Evolutionary conservation across 2,113 vertebrate genomes (phyloP), one percentile per base, ranked within the genome.

Genomic region (Dicerorhinus sumatrensis): DNA sequence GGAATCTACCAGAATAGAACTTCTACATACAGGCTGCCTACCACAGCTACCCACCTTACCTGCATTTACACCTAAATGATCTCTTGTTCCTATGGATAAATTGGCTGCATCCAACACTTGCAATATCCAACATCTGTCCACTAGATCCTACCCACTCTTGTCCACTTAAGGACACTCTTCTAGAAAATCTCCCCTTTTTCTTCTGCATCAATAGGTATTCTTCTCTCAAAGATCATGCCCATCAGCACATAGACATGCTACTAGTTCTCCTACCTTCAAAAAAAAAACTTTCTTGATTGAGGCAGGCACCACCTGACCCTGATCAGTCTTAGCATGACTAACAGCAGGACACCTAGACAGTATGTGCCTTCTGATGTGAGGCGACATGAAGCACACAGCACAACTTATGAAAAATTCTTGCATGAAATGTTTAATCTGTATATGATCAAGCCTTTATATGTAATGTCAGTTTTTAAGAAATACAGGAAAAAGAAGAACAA

Each of bases 401-500:
- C 63, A 10, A 39, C 13, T 29, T 56, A 17, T 2, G 25, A 85
- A 84, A 79, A 80, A 48, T 21, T 69, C 39, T 82, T 60, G 27
- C 16, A 62, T 20, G 27, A 81, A 29, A 79, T 86, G 2, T 81
- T 56, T 62, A 69, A 85, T 33, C 31, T 79, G 42, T 23, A 13
- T 39, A 58, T 67, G 42, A 58, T 42, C 54, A 60, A 89, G 23
- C 10, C 20, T 73, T 86, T n/a, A 77, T 25, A 69, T 2, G 7
- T 11, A 58, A 85, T 82, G 69, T 1, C n/a, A 94, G 62, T 46
- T 80, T 87, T 73, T 58, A 80, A 25, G 8, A 97, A 80, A 80
- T 48, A 63, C 16, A n/a, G 12, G 91, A 79, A 48, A 95, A 88
- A 94, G 33, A 69, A 75, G 54, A 89, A n/a, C 46, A 96, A 83